A percentile compares a stretch with the other conserved stretches of the same genome.
Evolutionary conservation across 2,888 invertebrate species (phyloP).

Genomic region (Gerris lacustris): DNA sequence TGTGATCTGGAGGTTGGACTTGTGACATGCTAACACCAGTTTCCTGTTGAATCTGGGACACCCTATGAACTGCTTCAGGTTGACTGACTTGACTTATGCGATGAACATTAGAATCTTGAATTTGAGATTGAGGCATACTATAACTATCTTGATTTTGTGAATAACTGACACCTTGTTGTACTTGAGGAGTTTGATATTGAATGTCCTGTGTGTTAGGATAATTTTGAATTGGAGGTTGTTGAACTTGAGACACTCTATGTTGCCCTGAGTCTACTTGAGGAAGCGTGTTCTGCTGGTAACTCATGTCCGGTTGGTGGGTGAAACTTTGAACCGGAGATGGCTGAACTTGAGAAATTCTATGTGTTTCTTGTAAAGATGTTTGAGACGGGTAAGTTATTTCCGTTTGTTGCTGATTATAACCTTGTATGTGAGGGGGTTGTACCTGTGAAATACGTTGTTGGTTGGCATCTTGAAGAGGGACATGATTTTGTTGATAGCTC

Average conservation of each 20-base stretch:
- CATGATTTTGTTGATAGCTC: background rate
- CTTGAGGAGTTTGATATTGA: constrained; percentile 7
- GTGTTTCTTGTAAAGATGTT: too few species aligned
- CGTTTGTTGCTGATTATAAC: background rate
- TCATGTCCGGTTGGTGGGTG: background rate
- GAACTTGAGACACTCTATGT: constrained; percentile 16
- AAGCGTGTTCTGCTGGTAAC: background rate
- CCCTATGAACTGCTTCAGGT: background rate
- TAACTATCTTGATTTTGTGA: background rate
- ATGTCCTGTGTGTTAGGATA: constrained; percentile 3
- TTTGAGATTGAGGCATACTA: constrained; percentile 6
- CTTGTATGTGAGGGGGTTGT: constrained; percentile 16
- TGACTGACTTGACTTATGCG: constrained; percentile 6
- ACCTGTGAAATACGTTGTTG: constrained; percentile 19
- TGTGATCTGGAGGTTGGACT: background rate
- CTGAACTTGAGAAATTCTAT: too few species aligned
- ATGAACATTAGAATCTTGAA: constrained; percentile 8
- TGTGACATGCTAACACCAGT: background rate
- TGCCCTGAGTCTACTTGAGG: constrained; percentile 19
- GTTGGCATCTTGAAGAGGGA: constrained; percentile 16
- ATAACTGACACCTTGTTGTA: constrained; percentile 6
- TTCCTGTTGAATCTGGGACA: background rate
- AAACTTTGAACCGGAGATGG: too few species aligned
- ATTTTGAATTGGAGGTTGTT: constrained; percentile 14
- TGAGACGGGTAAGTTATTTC: too few species aligned